Evolutionary conservation across 2,113 vertebrate genomes (phyloP).

Genomic region (Oncorhynchus kisutch): DNA sequence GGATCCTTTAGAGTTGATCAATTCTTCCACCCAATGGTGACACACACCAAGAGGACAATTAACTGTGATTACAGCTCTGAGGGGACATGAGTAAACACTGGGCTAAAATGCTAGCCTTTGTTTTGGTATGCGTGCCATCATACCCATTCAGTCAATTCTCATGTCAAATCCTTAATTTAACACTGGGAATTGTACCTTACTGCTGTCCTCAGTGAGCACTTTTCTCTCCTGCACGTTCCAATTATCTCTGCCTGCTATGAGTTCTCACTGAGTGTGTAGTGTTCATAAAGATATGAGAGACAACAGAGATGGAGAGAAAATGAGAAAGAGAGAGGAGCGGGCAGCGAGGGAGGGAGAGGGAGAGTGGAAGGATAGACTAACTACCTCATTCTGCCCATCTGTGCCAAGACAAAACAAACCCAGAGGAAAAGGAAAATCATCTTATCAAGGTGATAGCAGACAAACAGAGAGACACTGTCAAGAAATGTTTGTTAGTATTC

Average conservation of each 20-base stretch:
- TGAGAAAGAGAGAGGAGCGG: slow-evolving; percentile 28
- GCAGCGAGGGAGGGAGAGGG: slow-evolving; percentile 52
- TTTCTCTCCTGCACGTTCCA: background rate
- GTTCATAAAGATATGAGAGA: slow-evolving; percentile 44
- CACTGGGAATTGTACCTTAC: background rate
- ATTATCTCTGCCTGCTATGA: background rate
- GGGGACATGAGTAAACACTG: slow-evolving; percentile 25
- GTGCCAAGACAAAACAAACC: slow-evolving; percentile 64
- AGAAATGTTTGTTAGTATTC: slow-evolving; percentile 71
- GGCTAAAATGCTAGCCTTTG: slow-evolving; percentile 36
- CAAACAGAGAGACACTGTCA: slow-evolving; percentile 66
- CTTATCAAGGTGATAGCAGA: slow-evolving; percentile 64
- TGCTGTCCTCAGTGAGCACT: background rate
- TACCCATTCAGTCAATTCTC: slow-evolving; percentile 37
- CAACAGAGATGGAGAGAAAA: slow-evolving; percentile 46
- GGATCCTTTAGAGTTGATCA: slow-evolving; percentile 68
- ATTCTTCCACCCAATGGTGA: slow-evolving; percentile 64
- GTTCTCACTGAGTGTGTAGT: slow-evolving; percentile 9
- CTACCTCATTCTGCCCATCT: slow-evolving; percentile 57
- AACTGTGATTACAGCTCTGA: slow-evolving; percentile 52
- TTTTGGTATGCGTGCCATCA: slow-evolving; percentile 43
- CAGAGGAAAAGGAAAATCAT: slow-evolving; percentile 59
- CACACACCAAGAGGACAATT: slow-evolving; percentile 67
- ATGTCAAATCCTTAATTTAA: slow-evolving; percentile 33
- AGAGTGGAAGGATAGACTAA: slow-evolving; percentile 34